Evolutionary conservation across 2,888 invertebrate species (phyloP), one percentile per base, ranked within the genome.

Genomic region (Eulithis testata): DNA sequence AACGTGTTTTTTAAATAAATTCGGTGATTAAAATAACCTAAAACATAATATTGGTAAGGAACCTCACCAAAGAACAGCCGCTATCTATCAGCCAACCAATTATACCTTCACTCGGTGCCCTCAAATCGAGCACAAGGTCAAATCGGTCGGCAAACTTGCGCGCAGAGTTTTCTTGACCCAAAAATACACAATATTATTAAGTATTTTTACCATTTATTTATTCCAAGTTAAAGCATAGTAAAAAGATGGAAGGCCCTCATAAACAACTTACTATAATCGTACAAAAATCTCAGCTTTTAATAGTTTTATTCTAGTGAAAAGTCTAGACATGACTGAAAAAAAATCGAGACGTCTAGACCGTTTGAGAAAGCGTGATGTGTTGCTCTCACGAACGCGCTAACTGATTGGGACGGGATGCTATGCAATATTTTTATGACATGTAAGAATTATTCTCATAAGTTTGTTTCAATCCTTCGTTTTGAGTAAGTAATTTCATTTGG

Each of bases 371-470:
- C 66, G 52, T 65, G 66, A 67, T 68, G 57, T 60, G 67, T 43
- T 60, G 55, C 49, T 65, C 58, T 63, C 69, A 69, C 69, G 71
- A 63, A 64, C 60, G 50, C 60, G 64, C 64, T 63, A 70, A 72
- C 69, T 70, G 70, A 72, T 72, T 67, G 64, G 51, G 40, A 49
- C 6, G 43, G 56, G 36, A 64, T 44, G 54, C 40, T 51, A 55
- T 58, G 57, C 57, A 53, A 65, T 60, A 65, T 63, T 59, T 57
- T 31, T 44, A 57, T 27, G 36, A 49, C 49, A 55, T 27, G 0
- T 6, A 11, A 27, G 31, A 31, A 31, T 31, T 31, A 4, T 31
- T 31, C 5, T 31, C 21, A 21, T 21, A 21, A 21, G 21, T 21
- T 21, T 21, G 21, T 21, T 21, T 21, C 1, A 21, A 21, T 21